Evolutionary conservation across 2,113 vertebrate species (phyloP), one percentile per base, ranked within the genome.

Genomic region (Nothoprocta perdicaria): DNA sequence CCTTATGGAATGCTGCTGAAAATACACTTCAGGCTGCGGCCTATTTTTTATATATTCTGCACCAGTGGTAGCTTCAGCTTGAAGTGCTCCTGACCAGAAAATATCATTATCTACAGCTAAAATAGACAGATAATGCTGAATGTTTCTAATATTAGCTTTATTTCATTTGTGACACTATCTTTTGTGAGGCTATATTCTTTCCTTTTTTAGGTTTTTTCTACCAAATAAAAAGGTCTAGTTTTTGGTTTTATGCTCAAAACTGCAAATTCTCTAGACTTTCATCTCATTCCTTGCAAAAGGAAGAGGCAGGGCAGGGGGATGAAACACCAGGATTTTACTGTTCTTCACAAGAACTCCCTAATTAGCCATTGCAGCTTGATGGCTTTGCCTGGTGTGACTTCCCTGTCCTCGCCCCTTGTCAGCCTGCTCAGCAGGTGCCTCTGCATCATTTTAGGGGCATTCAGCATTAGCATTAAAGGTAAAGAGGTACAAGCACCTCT

Each of bases 41-140:
- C 92, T 88, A 80, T 85, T 92, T 95, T 89, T 95, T 93, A 80
- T 79, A 55, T 69, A 80, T 85, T 92, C 69, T 40, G 33, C 45
- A 65, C 68, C 60, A 80, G 23, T 22, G 4, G 61, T 63, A 63
- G 60, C 33, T 94, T 94, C 92, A 75, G 60, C 29, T 92, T 68
- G 23, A 87, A 85, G 55, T 61, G 40, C 40, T 82, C 41, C 86
- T 93, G 60, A 48, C 75, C 86, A 35, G 46, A 85, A 92, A 89
- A 89, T 71, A 87, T 46, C 60, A 38, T 41, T 43, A 4, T 1
- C 77, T 46, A 33, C 21, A 92, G 29, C 33, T 72, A 68, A 85
- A 89, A 83, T 43, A 74, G 63, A 84, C 12, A 63, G 53, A 89
- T 94, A 91, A 82, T 63, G 8, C 29, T 43, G 68, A 57, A 77